Percentiles rank a stretch among this genome's conserved stretches.
Evolutionary conservation across 2,888 invertebrate genomes (phyloP).

Genomic region (Drosophila ustulata): DNA sequence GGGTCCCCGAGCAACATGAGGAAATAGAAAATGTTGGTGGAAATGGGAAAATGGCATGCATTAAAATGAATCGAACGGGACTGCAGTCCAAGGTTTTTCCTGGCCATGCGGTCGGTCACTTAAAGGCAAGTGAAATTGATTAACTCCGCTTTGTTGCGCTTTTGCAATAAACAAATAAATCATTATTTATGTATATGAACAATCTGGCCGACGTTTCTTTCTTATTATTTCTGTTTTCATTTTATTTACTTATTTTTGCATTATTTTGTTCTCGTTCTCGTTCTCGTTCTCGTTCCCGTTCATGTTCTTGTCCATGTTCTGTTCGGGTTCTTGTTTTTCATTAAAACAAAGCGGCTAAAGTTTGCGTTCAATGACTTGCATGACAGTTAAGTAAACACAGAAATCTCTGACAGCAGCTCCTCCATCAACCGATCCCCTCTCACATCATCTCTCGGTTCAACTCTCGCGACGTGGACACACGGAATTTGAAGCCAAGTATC

Average conservation of each 20-base stretch:
- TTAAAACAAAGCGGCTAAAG: conserved; percentile 62
- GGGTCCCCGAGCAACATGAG: conserved; percentile 50
- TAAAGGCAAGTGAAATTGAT: conserved; percentile 64
- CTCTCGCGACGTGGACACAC: background rate
- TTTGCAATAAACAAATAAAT: conserved; percentile 80
- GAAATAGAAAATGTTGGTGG: conserved; percentile 60
- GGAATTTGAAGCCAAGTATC: conserved; percentile 21
- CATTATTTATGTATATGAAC: conserved; percentile 72
- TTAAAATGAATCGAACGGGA: conserved; percentile 40
- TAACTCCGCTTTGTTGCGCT: conserved; percentile 70
- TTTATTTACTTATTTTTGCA: background rate
- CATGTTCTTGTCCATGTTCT: background rate
- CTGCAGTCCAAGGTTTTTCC: conserved; percentile 57
- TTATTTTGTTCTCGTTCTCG: background rate
- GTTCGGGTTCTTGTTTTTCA: background rate
- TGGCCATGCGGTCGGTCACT: conserved; percentile 39
- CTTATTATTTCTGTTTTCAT: conserved; percentile 5
- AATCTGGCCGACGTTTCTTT: conserved; percentile 41
- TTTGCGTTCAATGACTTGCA: conserved; percentile 73
- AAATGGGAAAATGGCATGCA: conserved; percentile 59
- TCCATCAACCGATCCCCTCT: background rate
- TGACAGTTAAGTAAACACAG: conserved; percentile 76
- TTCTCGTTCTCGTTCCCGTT: conserved; percentile 1
- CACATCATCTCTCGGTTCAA: background rate
- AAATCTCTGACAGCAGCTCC: conserved; percentile 51